These are phyloP conservation scores for Nasonia longicornis DNA, from an alignment of 1,140 invertebrate species.

Conservation along the genomic window DNA sequence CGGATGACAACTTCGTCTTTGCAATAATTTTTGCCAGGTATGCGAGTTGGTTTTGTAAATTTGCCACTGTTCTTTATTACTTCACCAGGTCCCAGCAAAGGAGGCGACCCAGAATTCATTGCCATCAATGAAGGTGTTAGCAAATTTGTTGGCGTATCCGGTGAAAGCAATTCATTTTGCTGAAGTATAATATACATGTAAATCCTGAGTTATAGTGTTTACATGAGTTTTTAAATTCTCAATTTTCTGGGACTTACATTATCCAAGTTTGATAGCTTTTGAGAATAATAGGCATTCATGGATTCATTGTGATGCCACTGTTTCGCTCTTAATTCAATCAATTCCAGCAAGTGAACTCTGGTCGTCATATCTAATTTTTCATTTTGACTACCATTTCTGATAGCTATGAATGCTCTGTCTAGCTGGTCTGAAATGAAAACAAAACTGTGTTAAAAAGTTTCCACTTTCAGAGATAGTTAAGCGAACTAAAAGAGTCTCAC, in stretches of 20 bases:
- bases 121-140: conserved; percentile 45
- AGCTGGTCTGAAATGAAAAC: conserved; percentile 69
- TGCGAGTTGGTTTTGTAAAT: conserved; percentile 88
- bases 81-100: conserved; percentile 81
- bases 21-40: conserved; percentile 91
- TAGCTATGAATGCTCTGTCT: conserved; percentile 82
- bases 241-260: conserved; percentile 66
- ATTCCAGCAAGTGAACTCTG: conserved; percentile 85
- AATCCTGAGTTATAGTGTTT: conserved; percentile 6
- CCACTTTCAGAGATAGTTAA: not conserved
- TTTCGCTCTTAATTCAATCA: conserved; percentile 89
- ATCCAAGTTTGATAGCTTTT: conserved; percentile 80
- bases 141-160: conserved; percentile 59
- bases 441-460: conserved; percentile 45
- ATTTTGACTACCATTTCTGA: conserved; percentile 88
- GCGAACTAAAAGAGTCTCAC: conserved; percentile 62
- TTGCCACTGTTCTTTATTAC: conserved; percentile 89
- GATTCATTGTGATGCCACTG: conserved; percentile 86
- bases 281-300: conserved; percentile 85
- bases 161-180: conserved; percentile 54
- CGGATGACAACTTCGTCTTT: conserved; percentile 94
- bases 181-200: conserved; percentile 36
- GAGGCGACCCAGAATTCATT: conserved; percentile 55
- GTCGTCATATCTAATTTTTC: conserved; percentile 81
- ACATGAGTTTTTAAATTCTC: conserved; percentile 9